A percentile compares a stretch with the other conserved stretches of the same genome.
These are phyloP conservation scores for Sinelater perroti DNA, from an alignment of 2,888 invertebrate species.

Conservation along the genomic window DNA sequence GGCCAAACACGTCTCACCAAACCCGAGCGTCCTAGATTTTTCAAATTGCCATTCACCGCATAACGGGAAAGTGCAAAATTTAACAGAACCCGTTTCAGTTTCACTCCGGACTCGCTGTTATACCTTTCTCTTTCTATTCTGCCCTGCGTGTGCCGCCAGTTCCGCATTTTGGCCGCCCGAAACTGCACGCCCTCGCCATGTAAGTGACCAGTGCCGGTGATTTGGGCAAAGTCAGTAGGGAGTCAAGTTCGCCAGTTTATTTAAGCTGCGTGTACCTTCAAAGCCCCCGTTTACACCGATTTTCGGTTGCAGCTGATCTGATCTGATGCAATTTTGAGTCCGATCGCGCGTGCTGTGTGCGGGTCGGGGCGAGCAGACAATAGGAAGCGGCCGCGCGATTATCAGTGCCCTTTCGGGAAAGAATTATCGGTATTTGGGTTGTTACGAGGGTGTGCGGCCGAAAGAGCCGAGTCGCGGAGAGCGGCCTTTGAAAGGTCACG, in stretches of 20 bases:
- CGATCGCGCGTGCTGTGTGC: too few species aligned
- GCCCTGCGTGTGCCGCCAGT: slow-evolving; percentile 19
- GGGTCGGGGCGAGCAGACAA: too few species aligned
- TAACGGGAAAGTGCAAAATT: slow-evolving; percentile 47
- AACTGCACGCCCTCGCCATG: slow-evolving; percentile 12
- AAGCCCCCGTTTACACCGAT: too few species aligned
- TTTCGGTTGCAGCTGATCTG: background rate
- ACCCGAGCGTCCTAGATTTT: slow-evolving; percentile 45
- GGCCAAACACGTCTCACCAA: slow-evolving; percentile 39
- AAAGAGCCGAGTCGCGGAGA: slow-evolving; percentile 33
- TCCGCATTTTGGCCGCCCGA: slow-evolving; percentile 9
- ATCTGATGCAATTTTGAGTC: slow-evolving; percentile 12
- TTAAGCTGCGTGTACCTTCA: too few species aligned
- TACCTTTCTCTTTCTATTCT: slow-evolving; percentile 40
- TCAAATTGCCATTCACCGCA: slow-evolving; percentile 45
- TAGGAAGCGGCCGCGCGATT: too few species aligned
- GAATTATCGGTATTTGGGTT: slow-evolving; percentile 27
- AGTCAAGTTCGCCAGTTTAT: background rate
- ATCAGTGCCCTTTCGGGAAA: slow-evolving; percentile 12
- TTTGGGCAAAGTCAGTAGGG: background rate
- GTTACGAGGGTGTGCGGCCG: slow-evolving; percentile 33
- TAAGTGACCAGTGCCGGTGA: slow-evolving; percentile 13
- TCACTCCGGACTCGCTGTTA: slow-evolving; percentile 36
- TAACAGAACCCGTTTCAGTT: slow-evolving; percentile 44
- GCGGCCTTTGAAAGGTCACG: slow-evolving; percentile 38